Base-by-base conservation (phyloP, 37 sponge, comb jelly and placozoan genomes). In the Agelas oroides region DNA sequence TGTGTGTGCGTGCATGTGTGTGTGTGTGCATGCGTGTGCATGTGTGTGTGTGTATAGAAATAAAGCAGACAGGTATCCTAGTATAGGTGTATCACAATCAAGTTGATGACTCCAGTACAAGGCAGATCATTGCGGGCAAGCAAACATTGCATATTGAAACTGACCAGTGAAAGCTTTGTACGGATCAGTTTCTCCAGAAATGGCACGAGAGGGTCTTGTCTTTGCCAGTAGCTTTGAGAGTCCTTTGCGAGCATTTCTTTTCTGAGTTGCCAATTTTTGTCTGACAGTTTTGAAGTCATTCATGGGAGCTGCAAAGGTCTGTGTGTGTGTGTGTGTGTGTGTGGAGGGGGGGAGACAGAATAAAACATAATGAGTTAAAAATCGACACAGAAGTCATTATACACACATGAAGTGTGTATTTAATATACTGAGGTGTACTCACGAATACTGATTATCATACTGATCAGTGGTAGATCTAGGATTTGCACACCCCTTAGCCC, bases 261-360 rank as follows among this genome's bases (percentile, higher is more conserved):
- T 89, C 70, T 91, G 86, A 14, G 54, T 69, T 5, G 89, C 89
- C n/a, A 92, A 55, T 53, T 89, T 88, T 67, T 91, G 87, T 70
- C 88, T 95, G 59, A 89, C 62, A 0, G 17, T 19, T 35, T 78
- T 76, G 73, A 86, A 95, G 66, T 95, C 92, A 57, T 62, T 53
- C 23, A 46, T 31, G 18, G 95, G 92, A 30, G 62, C 55, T 13
- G 73, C 36, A 61, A 75, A 94, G 24, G 81, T 75, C 94, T 89
- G 46, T 18, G 65, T n/a, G n/a, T n/a, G n/a, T n/a, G n/a, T n/a
- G n/a, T n/a, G n/a, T n/a, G n/a, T n/a, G n/a, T n/a, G n/a, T n/a
- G n/a, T n/a, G n/a, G n/a, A 60, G 27, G 66, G 71, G 53, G 34
- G 62, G 35, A 16, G 52, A 60, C 64, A 77, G 1, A 18, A 25